Conservation (phyloP, 2,113 vertebrate genomes). For the Astur gentilis region DNA sequence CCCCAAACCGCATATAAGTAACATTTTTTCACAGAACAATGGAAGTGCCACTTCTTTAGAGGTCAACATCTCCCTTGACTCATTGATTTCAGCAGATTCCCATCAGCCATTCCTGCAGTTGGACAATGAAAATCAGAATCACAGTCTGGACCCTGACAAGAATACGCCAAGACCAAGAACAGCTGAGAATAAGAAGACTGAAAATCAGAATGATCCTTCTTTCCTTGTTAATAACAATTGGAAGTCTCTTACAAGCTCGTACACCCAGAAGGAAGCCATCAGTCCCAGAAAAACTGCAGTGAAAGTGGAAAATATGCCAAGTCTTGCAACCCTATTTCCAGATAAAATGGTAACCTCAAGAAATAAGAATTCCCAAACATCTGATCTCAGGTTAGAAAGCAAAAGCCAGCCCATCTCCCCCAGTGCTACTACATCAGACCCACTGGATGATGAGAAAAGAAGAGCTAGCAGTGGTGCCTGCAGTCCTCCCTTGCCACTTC, state of each 20-base stretch:
- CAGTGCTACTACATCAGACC: neutral
- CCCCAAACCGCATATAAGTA: slow-evolving; percentile 65
- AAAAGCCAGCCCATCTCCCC: neutral
- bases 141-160: neutral
- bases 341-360: slow-evolving; percentile 5
- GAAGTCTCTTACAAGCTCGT: slow-evolving; percentile 1
- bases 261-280: neutral
- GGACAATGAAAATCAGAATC: slow-evolving; percentile 24
- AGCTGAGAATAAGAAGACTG: neutral
- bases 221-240: neutral
- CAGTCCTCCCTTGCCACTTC: neutral
- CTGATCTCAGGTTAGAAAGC: neutral
- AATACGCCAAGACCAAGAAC: neutral
- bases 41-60: neutral
- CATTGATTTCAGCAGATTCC: neutral
- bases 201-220: neutral
- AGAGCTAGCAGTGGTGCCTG: neutral
- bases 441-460: neutral
- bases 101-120: neutral
- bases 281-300: neutral
- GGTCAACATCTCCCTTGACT: neutral
- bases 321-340: neutral
- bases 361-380: slow-evolving; percentile 23
- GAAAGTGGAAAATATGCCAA: neutral
- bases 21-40: slow-evolving; percentile 66